Base-by-base conservation (phyloP, 1,140 invertebrate genomes). In the Gryon sp. region DNA sequence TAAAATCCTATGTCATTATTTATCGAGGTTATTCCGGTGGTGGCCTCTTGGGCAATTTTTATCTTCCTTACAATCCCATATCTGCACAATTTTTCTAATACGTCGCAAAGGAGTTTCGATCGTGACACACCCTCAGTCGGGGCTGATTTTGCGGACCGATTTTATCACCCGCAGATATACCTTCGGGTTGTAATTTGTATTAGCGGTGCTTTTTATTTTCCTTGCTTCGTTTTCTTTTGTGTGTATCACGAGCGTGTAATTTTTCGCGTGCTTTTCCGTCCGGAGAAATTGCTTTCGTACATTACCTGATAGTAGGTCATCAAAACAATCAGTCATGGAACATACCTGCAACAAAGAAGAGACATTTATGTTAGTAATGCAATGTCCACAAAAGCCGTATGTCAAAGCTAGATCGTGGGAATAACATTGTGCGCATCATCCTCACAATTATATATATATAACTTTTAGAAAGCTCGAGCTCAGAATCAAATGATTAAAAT, bases 1-100 rank as follows among this genome's bases (percentile, higher is more conserved):
- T 82, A 84, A 85, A 81, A 81, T 79, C 76, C 70, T 79, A 78
- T 80, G 75, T 84, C 81, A 82, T 84, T 82, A 81, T 82, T 82
- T 84, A 83, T 84, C 70, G 70, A 52, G 69, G 59, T 77, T 80
- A 78, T 80, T 70, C 66, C 45, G 30, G 4, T 50, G 16, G 46
- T 76, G 62, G 34, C 55, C 65, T 62, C 43, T 8, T 30, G 32
- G 16, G 12, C 19, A 15, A 30, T 60, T 65, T 55, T 41, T 46
- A 18, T 46, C 34, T 52, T 18, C 41, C n/a, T 28, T 20, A 20
- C 20, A 46, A 69, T 65, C 55, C 20, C 28, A 14, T 19, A 53
- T 36, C 30, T 36, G 22, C 28, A 12, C 18, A 11, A 50, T 30
- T 52, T 60, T 60, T 36, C 14, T 8, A 48, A 8, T n/a, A 32